Conservation (phyloP, 2,888 invertebrate species). For the Meiosimyza decipiens region DNA sequence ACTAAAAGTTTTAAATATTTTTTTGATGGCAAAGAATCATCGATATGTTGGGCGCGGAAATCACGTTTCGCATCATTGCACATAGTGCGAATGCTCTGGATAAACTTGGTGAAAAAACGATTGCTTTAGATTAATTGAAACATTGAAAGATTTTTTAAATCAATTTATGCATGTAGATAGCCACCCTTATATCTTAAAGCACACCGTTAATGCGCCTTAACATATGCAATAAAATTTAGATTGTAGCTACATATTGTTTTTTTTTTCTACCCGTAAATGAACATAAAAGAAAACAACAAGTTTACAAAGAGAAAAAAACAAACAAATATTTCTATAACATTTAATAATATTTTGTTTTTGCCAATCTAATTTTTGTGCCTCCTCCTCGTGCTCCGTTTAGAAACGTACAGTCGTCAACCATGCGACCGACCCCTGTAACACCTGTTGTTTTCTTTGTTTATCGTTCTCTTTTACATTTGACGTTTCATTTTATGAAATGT, state of each 20-base stretch:
- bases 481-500: conserved; percentile 25
- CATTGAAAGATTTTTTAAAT: too few relatives aligned
- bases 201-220: background rate
- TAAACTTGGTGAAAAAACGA: too few relatives aligned
- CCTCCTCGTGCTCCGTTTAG: background rate
- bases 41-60: too few relatives aligned
- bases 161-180: too few relatives aligned
- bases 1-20: too few relatives aligned
- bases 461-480: conserved; percentile 4
- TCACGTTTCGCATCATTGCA: too few relatives aligned
- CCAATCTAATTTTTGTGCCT: too few relatives aligned
- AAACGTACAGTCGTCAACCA: too few relatives aligned
- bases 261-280: background rate
- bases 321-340: background rate
- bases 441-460: background rate
- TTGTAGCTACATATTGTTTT: background rate
- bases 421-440: background rate
- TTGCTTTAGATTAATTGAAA: too few relatives aligned
- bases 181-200: too few relatives aligned
- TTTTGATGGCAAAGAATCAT: too few relatives aligned
- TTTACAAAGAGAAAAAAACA: background rate
- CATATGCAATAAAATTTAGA: conserved; percentile 8
- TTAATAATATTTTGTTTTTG: background rate
- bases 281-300: background rate
- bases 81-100: too few relatives aligned